Base-by-base conservation (phyloP, 1,140 invertebrate species). In the Cydia splendana region DNA sequence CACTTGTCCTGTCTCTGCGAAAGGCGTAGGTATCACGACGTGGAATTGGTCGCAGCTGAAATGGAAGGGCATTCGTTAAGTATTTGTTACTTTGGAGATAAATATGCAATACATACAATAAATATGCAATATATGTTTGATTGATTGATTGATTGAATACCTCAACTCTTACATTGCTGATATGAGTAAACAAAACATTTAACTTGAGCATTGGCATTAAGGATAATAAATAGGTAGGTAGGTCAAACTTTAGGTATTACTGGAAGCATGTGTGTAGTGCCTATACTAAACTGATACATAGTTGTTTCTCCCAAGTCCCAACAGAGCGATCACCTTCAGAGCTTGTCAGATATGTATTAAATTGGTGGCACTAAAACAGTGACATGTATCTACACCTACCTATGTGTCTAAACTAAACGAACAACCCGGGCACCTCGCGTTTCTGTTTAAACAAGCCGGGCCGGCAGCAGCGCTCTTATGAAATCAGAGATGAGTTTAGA, bases 401-500 rank as follows among this genome's bases (percentile, higher is more conserved):
- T 28, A 28, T 24, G 28, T 24, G n/a, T 71, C 57, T 53, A 53
- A 3, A 28, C 57, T 53, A 53, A 62, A 6, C 20, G 15, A 42
- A 71, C 67, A 42, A 71, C n/a, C 67, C n/a, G 3, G 67, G 34
- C 67, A 71, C 67, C 30, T 71, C 30, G 34, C 34, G 34, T 38
- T 76, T 76, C 62, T 42, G 24, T 24, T 65, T 78, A 77, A 80
- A 82, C 74, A 74, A 71, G 13, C 34, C n/a, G 38, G 34, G 2
- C 34, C 30, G 1, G 57, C 18, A 79, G 57, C 77, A 75, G 75
- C 51, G 75, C 75, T 71, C 65, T 80, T 78, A 80, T 75, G 74
- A 75, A 78, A 84, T 82, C 76, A 77, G 79, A 82, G 80, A 80
- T 80, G 79, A 65, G 78, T 78, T 82, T 82, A 67, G 76, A 81